Evolutionary conservation across 1,140 invertebrate species (phyloP), one percentile per base, ranked within the genome.

Genomic region (Drosophila takahashii): DNA sequence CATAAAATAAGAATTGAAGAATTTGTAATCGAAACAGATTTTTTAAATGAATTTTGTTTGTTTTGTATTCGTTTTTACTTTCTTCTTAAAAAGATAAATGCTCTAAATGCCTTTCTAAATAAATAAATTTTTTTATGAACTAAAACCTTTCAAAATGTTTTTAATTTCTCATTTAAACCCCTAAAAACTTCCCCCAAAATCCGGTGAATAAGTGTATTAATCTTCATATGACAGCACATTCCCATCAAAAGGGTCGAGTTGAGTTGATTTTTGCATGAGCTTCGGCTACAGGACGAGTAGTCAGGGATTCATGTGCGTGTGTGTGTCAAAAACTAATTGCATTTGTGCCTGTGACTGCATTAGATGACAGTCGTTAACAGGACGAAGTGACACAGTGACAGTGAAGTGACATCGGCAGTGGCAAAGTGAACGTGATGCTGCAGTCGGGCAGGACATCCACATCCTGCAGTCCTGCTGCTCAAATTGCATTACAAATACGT

Each of bases 401-500:
- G 39, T 65, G 80, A 67, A 57, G 61, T 61, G 39, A 47, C 70
- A 64, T 36, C 65, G 47, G 36, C 69, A 74, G 50, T 54, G 69
- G 45, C 71, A 44, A 54, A 74, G 51, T 50, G 70, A 74, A 74
- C 71, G 67, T 54, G 56, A 52, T 42, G 32, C 16, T 69, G 66
- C 48, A 67, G 26, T 45, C 45, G 9, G 34, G 29, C 52, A 45
- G 60, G 41, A 34, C 41, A 18, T 42, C 41, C 9, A 26, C 26
- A 53, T 62, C 37, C 56, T 71, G 51, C 36, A 36, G 32, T 42
- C 60, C 54, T 61, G 52, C 57, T 80, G 61, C 67, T 57, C 59
- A 72, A 86, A 86, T 87, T 72, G 75, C 84, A 87, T 87, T 86
- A 87, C 70, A 74, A 65, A 72, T 69, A 67, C 72, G 45, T 50